These are phyloP conservation scores for Melanostoma scalare DNA, from an alignment of 2,888 invertebrate species.

Conservation along the genomic window DNA sequence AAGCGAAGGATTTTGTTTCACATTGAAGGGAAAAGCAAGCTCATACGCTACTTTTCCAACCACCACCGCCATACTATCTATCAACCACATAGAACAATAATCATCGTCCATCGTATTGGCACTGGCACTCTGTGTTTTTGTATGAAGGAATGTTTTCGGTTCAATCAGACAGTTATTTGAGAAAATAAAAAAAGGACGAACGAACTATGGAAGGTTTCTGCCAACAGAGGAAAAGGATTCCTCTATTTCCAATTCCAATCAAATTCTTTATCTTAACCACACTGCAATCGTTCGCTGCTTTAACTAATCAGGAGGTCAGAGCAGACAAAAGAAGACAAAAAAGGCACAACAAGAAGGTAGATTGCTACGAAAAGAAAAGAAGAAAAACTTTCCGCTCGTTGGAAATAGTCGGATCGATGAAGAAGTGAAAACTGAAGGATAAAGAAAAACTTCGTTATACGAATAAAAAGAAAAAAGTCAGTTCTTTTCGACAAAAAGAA, in stretches of 20 bases:
- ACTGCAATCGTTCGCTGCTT: slow-evolving; percentile 61
- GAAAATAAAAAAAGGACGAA: slow-evolving; percentile 21
- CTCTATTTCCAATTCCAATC: slow-evolving; percentile 58
- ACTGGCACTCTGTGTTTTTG: slow-evolving; percentile 32
- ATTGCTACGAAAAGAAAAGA: slow-evolving; percentile 40
- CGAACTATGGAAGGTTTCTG: slow-evolving; percentile 21
- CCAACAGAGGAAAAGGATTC: slow-evolving; percentile 51
- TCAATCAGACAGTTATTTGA: slow-evolving; percentile 71
- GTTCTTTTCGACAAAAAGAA: slow-evolving; percentile 33
- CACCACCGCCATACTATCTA: slow-evolving; percentile 4
- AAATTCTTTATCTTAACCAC: slow-evolving; percentile 68
- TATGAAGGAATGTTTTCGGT: slow-evolving; percentile 68
- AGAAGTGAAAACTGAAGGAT: slow-evolving; percentile 52
- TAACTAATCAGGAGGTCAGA: slow-evolving; percentile 64
- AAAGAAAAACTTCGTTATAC: slow-evolving; percentile 42
- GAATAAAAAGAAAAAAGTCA: slow-evolving; percentile 64
- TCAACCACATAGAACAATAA: slow-evolving; percentile 20
- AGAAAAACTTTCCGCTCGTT: not conserved
- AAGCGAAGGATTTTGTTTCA: slow-evolving; percentile 15
- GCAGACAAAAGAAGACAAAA: slow-evolving; percentile 13
- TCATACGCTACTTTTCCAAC: slow-evolving; percentile 8
- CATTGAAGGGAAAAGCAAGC: slow-evolving; percentile 3
- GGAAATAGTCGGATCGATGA: slow-evolving; percentile 3
- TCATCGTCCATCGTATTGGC: slow-evolving; percentile 28
- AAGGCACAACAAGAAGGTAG: not conserved